A percentile compares a stretch with the other conserved stretches of the same genome.
Conservation (phyloP, 2,888 invertebrate species). For the Microplitis deprimator region DNA sequence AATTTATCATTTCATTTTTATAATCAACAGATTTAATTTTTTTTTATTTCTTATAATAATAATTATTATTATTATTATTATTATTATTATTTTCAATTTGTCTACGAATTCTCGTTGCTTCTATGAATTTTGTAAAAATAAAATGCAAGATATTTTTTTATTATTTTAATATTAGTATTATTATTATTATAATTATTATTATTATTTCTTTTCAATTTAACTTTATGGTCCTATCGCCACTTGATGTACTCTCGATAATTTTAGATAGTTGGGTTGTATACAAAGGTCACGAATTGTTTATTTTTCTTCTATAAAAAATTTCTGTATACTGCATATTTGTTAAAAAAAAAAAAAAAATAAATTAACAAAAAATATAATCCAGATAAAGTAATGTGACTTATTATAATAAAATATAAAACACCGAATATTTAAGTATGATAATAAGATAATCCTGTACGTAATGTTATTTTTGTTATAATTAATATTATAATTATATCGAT, state of each 20-base stretch:
- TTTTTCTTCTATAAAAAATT: conserved; percentile 46
- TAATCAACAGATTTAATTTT: background rate
- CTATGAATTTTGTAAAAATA: conserved; percentile 33
- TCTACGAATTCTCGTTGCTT: conserved; percentile 27
- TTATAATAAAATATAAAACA: conserved; percentile 49
- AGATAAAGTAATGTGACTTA: conserved; percentile 26
- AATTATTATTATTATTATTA: background rate
- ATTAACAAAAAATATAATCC: conserved; percentile 4
- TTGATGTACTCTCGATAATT: conserved; percentile 38
- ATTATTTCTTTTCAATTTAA: conserved; percentile 18
- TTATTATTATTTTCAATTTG: conserved; percentile 6
- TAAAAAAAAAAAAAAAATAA: conserved; percentile 39
- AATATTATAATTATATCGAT: conserved; percentile 59
- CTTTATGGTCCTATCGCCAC: conserved; percentile 33
- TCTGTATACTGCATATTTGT: conserved; percentile 42
- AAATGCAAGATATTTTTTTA: conserved; percentile 22
- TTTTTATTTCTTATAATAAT: background rate
- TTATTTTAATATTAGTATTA: conserved; percentile 7
- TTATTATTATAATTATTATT: too few species aligned
- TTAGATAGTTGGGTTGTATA: conserved; percentile 26
- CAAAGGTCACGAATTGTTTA: conserved; percentile 44
- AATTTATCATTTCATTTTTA: conserved; percentile 12
- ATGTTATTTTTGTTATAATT: conserved; percentile 48
- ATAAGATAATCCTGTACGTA: conserved; percentile 63
- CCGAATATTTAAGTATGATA: conserved; percentile 60